These are phyloP conservation scores for Excalfactoria chinensis DNA, from an alignment of 2,113 vertebrate species.

Conservation along the genomic window DNA sequence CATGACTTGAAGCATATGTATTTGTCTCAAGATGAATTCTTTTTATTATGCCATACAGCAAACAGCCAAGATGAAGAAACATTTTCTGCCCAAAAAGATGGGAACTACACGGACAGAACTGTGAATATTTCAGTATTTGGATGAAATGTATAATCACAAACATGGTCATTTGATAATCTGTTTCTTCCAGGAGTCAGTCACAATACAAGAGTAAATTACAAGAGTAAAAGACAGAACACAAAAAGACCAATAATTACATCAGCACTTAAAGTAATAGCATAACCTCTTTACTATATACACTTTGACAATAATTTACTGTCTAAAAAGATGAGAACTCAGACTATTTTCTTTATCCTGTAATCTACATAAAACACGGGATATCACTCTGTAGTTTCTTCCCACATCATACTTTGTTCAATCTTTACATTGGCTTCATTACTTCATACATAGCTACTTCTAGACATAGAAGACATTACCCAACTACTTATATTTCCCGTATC, in stretches of 20 bases:
- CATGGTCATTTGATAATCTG: neutral
- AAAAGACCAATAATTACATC: neutral
- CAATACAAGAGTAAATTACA: too few relatives aligned
- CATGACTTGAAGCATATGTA: neutral
- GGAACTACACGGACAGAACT: neutral
- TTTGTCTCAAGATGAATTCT: neutral
- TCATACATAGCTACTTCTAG: neutral
- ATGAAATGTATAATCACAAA: neutral
- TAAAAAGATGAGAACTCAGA: neutral
- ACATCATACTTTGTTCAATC: neutral
- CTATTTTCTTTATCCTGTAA: neutral
- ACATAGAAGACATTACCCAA: neutral
- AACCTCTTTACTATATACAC: too few relatives aligned
- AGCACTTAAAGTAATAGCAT: neutral
- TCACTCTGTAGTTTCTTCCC: neutral
- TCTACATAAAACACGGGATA: neutral
- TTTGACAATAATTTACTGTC: neutral
- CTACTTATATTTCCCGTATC: neutral
- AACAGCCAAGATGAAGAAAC: neutral
- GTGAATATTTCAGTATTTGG: neutral
- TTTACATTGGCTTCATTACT: neutral
- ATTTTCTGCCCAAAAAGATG: neutral
- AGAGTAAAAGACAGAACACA: neutral
- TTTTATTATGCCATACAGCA: neutral
- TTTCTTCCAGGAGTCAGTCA: neutral